Evolutionary conservation across 2,888 invertebrate genomes (phyloP), one percentile per base, ranked within the genome.

Genomic region (Tribolium freemani): DNA sequence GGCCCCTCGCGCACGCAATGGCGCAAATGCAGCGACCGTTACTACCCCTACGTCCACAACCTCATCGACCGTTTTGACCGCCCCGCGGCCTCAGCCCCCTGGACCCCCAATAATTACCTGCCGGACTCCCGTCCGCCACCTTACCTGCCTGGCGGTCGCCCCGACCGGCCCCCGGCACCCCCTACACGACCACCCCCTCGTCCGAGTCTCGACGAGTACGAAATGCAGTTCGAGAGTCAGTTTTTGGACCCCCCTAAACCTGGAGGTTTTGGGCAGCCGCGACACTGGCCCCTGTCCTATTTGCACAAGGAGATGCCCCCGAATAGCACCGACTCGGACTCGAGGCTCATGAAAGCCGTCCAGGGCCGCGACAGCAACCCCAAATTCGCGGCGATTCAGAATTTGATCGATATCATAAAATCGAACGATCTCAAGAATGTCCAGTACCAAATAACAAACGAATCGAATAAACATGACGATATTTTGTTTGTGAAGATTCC

Each of bases 11-110:
- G 89, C 6, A 93, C 94, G 69, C 95, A 96, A 84, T 96, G 96
- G 96, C 89, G 96, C 5, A 95, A 95, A 5, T 96, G 96, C 85
- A 95, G 93, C 78, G 95, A 95, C 79, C 91, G 91, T 51, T 95
- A 95, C 83, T 93, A 91, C 77, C 94, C 95, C 0, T 89, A 93
- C 82, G 63, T 76, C 74, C 84, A 75, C 82, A 86, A 82, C 80
- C 79, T 74, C 16, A 76, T 80, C 63, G 83, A 84, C 69, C 75
- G 81, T 38, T 72, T 77, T n/a, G 80, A 81, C 26, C 26, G 26
- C 26, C 26, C 26, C 5, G 0, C 26, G 26, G 26, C 26, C 5
- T 26, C 26, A 3, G 26, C 26, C 26, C 26, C 26, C 30, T 31
- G 50, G 26, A 10, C 10, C 10, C 53, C 20, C 38, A 13, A 63